Evolutionary conservation across 2,797 vertebrate genomes (phyloP).

Genomic region (Triplophysa yarkandensis): DNA sequence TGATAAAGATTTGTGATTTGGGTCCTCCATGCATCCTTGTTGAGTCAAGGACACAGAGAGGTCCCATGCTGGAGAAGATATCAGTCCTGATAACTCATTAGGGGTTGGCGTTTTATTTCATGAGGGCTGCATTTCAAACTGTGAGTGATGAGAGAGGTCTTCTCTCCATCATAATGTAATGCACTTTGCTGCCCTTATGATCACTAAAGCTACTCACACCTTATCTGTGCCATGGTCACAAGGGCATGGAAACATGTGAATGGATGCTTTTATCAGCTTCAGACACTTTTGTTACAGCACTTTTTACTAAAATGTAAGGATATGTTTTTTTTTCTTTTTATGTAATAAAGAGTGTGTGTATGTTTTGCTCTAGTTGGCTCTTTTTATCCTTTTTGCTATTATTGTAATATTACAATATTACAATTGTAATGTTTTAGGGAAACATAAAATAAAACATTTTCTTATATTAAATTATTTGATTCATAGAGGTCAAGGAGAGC

Average conservation of each 20-base stretch:
- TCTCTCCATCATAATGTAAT: constrained; percentile 42
- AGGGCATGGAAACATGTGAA: not conserved
- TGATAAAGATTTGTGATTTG: constrained; percentile 62
- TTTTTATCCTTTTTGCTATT: not conserved
- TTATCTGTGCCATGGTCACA: not conserved
- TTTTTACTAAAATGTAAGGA: not conserved
- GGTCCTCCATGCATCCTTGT: constrained; percentile 61
- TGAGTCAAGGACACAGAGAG: constrained; percentile 64
- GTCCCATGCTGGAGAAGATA: constrained; percentile 54
- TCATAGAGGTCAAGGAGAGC: too few species aligned
- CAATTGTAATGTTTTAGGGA: too few species aligned
- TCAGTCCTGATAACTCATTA: constrained; percentile 64
- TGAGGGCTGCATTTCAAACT: constrained; percentile 35
- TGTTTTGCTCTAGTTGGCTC: not conserved
- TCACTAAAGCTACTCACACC: constrained; percentile 27
- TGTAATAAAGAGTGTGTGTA: not conserved
- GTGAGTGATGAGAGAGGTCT: constrained; percentile 52
- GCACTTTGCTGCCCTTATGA: constrained; percentile 49
- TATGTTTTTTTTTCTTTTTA: not conserved
- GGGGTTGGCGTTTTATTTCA: constrained; percentile 48
- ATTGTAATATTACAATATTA: too few species aligned
- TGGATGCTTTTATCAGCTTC: not conserved
- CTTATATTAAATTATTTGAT: too few species aligned
- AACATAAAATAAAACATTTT: too few species aligned
- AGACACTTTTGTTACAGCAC: not conserved